phyloP scores from a whole-genome alignment of 2,113 vertebrate species.

The Tragelaphus imberbis region DNA sequence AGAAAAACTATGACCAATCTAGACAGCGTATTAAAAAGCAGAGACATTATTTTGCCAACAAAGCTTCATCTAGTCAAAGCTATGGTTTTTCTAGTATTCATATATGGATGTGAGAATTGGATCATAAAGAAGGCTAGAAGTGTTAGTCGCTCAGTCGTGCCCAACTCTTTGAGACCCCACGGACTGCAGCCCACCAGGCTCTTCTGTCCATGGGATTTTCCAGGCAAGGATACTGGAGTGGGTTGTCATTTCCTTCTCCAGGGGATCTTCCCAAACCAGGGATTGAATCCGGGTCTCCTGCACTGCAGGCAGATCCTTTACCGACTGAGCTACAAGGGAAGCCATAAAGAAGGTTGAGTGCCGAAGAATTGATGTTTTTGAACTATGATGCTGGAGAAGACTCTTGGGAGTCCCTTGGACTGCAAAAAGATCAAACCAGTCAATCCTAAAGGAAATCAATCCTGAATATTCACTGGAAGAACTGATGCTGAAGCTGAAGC shows the following conservation, averaged over 20 bases:
- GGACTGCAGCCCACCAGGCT: background rate
- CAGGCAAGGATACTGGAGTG: background rate
- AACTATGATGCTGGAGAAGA: background rate
- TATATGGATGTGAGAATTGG: background rate
- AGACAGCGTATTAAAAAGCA: background rate
- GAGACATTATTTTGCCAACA: background rate
- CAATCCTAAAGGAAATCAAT: background rate
- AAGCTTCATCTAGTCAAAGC: background rate
- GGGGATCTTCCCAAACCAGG: background rate
- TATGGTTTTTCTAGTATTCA: background rate
- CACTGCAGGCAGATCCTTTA: background rate
- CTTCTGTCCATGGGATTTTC: background rate
- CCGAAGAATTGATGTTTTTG: background rate
- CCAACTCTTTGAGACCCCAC: background rate
- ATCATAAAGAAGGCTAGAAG: background rate
- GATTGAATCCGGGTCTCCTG: background rate
- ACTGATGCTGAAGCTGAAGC: background rate
- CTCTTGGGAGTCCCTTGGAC: background rate
- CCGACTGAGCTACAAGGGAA: background rate
- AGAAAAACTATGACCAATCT: background rate
- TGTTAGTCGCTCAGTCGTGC: background rate
- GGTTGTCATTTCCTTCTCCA: background rate
- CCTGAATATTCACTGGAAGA: background rate
- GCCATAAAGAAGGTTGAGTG: background rate
- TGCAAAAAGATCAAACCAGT: background rate